A percentile compares a stretch with the other conserved stretches of the same genome.
phyloP scores from a whole-genome alignment of 2,797 vertebrate species.

The Steatocranus sp. region DNA sequence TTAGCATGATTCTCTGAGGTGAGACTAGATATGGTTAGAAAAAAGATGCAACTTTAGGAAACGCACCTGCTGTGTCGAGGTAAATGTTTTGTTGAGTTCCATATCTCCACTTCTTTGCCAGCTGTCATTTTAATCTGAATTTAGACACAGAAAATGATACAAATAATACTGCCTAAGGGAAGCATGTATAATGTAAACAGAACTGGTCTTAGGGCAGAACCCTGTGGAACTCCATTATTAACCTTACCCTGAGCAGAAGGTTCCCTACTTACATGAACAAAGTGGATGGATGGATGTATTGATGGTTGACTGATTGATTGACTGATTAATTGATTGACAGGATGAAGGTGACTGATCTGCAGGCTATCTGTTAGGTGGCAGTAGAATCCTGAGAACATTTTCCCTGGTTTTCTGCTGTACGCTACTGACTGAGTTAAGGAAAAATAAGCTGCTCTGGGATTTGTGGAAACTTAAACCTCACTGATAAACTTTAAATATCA shows the following conservation, averaged over 20 bases:
- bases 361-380: background rate
- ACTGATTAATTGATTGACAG: background rate
- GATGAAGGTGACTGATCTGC: background rate
- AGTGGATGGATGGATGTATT: background rate
- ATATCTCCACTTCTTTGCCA: background rate
- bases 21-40: slow-evolving; percentile 17
- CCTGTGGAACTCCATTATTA: background rate
- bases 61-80: background rate
- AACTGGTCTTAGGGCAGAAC: background rate
- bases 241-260: background rate
- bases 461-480: background rate
- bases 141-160: slow-evolving; percentile 11
- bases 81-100: background rate
- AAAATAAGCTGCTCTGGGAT: background rate
- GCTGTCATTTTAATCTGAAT: slow-evolving; percentile 40
- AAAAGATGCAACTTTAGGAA: background rate
- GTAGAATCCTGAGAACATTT: background rate
- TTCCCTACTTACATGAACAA: background rate
- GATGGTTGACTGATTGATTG: background rate
- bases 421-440: background rate
- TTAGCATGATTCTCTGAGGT: slow-evolving; percentile 69
- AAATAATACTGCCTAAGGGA: background rate
- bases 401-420: background rate
- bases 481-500: background rate
- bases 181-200: background rate